Conservation (phyloP, 2,113 vertebrate genomes). For the Andinoacara biseriatus region DNA sequence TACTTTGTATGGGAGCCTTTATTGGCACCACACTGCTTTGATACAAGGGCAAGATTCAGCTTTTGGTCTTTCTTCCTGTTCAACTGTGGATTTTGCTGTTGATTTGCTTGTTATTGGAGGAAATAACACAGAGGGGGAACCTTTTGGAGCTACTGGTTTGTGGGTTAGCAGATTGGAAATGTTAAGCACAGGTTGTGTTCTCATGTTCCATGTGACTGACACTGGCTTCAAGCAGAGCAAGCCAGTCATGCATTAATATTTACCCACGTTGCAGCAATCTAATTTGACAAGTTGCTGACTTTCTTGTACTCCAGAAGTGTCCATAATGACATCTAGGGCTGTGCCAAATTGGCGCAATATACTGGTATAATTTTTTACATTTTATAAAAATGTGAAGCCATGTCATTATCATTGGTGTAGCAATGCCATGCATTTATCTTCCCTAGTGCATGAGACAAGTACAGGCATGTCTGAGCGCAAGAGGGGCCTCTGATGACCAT, state of each 20-base stretch:
- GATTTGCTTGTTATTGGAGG: constrained; percentile 6
- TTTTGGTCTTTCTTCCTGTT: neutral
- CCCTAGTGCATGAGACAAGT: neutral
- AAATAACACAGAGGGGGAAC: neutral
- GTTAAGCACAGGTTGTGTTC: neutral
- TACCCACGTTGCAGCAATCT: neutral
- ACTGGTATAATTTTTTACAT: neutral
- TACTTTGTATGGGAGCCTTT: constrained; percentile 41
- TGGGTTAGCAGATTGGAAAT: constrained; percentile 3
- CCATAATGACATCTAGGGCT: neutral
- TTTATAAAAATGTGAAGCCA: neutral
- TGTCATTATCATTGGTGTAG: neutral
- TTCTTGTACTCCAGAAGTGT: neutral
- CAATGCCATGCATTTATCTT: neutral
- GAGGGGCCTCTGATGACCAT: neutral
- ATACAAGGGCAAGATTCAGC: neutral
- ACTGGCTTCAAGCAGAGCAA: neutral
- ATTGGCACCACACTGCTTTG: neutral
- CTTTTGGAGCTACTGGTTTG: neutral
- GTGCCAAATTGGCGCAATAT: neutral
- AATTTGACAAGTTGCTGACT: neutral
- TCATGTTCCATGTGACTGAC: neutral
- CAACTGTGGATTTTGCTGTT: neutral
- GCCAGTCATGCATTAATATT: neutral
- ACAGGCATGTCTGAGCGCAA: neutral